Conservation (phyloP, 2,797 vertebrate species). For the Coracias cyanogaster region DNA sequence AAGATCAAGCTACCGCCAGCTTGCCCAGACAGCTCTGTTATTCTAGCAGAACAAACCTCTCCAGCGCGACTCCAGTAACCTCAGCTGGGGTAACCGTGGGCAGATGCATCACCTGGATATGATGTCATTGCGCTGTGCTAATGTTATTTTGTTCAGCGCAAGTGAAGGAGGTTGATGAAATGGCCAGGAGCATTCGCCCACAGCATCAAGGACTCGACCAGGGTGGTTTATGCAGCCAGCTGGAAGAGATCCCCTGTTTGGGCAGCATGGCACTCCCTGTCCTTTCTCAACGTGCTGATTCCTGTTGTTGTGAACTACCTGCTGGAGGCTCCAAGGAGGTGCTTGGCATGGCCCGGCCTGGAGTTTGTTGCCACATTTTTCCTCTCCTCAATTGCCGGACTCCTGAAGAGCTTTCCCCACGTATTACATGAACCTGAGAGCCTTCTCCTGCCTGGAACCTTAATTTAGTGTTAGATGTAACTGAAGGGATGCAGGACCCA, state of each 20-base stretch:
- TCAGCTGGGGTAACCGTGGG: background rate
- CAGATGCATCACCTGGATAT: background rate
- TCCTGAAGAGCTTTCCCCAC: background rate
- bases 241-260: background rate
- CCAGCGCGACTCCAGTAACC: background rate
- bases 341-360: background rate
- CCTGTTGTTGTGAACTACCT: background rate
- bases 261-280: background rate
- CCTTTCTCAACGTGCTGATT: background rate
- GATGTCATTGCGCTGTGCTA: background rate
- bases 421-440: background rate
- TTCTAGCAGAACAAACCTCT: background rate
- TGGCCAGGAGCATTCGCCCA: background rate
- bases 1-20: background rate
- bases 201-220: background rate
- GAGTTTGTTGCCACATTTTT: background rate
- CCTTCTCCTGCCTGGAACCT: background rate
- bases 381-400: background rate
- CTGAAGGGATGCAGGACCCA: background rate
- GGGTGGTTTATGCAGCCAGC: background rate
- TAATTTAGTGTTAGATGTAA: background rate
- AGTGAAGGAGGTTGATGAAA: background rate
- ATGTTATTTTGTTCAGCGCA: background rate
- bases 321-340: background rate
- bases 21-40: background rate